Conservation (phyloP, 1,140 invertebrate species). For the Eurosta solidaginis region DNA sequence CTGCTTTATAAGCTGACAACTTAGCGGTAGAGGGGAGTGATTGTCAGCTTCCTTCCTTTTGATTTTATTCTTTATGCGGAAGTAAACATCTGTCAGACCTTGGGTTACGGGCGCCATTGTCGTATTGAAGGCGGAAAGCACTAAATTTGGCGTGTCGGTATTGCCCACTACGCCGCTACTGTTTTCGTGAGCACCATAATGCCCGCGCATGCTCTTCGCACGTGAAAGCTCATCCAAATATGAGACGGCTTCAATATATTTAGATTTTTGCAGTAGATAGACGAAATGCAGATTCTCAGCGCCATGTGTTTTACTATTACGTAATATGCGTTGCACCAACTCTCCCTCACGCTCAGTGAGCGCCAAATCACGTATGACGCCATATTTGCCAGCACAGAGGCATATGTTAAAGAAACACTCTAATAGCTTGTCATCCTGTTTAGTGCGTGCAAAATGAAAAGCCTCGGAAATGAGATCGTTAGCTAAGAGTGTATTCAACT, state of each 20-base stretch:
- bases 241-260: conserved; percentile 53
- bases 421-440: conserved; percentile 42
- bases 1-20: conserved; percentile 48
- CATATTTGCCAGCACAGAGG: conserved; percentile 39
- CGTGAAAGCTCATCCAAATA: conserved; percentile 49
- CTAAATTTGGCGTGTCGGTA: conserved; percentile 36
- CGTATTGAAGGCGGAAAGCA: conserved; percentile 46
- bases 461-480: conserved; percentile 50
- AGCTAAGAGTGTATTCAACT: conserved; percentile 44
- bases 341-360: conserved; percentile 46
- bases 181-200: background rate
- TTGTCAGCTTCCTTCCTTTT: conserved; percentile 33
- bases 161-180: background rate
- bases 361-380: conserved; percentile 43
- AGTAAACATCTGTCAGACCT: conserved; percentile 47
- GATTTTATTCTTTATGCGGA: conserved; percentile 43
- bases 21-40: conserved; percentile 43
- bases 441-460: conserved; percentile 46
- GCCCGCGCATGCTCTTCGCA: background rate
- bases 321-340: conserved; percentile 42
- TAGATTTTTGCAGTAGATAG: conserved; percentile 49
- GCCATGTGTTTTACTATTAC: conserved; percentile 33
- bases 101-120: conserved; percentile 52
- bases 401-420: conserved; percentile 49
- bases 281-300: conserved; percentile 49